Evolutionary conservation across 2,113 vertebrate genomes (phyloP), one percentile per base, ranked within the genome.

Genomic region (Seriola aureovittata): DNA sequence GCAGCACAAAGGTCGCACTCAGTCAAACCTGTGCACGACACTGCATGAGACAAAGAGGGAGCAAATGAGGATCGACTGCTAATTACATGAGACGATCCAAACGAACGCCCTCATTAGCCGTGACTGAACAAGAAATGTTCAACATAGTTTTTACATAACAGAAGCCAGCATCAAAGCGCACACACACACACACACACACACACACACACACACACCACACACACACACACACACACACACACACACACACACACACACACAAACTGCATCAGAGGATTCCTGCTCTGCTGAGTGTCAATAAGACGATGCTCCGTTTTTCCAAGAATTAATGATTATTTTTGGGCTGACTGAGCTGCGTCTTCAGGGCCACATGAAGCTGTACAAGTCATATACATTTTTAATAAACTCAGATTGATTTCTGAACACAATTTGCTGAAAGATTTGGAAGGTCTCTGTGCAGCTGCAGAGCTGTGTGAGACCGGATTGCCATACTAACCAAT

Each of bases 71-170:
- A 78, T 60, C 44, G 75, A 46, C 21, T 0, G 46, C 84, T 88
- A 93, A 94, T 92, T 92, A 87, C 72, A 75, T 34, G 1, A 67
- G 77, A 21, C 32, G 65, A 81, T 92, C 82, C 82, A 85, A 89
- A 77, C 46, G 50, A 75, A 85, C 52, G 91, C 29, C 87, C 92
- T 89, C 92, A 88, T 93, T 94, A 94, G 83, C 81, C 48, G 32
- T 90, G 75, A 88, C 89, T 69, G 87, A 81, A 84, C 62, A 84
- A 81, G 87, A 64, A 83, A 90, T 80, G 87, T 29, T 66, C 82
- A 62, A 77, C 87, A 87, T 80, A 78, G 75, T 77, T 88, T 92
- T 93, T 92, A 91, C 83, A 71, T 90, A 93, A 94, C 84, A 79
- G 67, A 64, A 52, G 23, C 57, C 8, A 17, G 84, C 70, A 80